These are phyloP conservation scores for Hycleus phaleratus DNA, from an alignment of 1,140 invertebrate genomes.

Conservation along the genomic window DNA sequence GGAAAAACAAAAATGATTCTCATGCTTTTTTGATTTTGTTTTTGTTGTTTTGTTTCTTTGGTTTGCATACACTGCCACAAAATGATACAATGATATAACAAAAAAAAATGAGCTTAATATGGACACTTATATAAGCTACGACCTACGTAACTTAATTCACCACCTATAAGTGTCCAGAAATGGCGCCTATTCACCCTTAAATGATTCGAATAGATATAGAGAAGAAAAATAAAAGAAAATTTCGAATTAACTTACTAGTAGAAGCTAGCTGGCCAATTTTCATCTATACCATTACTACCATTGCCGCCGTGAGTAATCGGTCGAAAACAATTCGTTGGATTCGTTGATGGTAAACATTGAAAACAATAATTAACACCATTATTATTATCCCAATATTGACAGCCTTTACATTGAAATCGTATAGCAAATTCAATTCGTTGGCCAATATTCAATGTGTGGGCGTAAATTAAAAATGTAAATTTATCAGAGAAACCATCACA, in stretches of 20 bases:
- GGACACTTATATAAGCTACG: too few species aligned
- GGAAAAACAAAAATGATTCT: too few species aligned
- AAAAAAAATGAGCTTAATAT: too few species aligned
- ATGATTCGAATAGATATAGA: too few species aligned
- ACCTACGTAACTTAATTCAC: too few species aligned
- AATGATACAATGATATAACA: too few species aligned
- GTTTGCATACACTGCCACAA: too few species aligned
- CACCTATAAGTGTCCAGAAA: too few species aligned
- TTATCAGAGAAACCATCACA: constrained; percentile 90
- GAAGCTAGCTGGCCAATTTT: constrained; percentile 33
- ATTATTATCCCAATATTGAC: constrained; percentile 89
- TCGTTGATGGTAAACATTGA: constrained; percentile 58
- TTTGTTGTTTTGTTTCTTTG: too few species aligned
- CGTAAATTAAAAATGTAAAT: constrained; percentile 71
- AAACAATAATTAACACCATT: constrained; percentile 76
- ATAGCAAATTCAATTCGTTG: constrained; percentile 74
- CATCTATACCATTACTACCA: background rate
- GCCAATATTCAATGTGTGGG: constrained; percentile 62
- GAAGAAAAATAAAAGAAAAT: too few species aligned
- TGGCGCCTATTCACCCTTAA: too few species aligned
- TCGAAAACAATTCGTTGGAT: constrained; percentile 2
- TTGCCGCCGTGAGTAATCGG: background rate
- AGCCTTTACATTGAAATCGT: constrained; percentile 71
- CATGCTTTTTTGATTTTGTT: too few species aligned
- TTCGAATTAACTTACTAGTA: constrained; percentile 34